Conservation (phyloP, 2,797 vertebrate species). For the Prionace glauca region DNA sequence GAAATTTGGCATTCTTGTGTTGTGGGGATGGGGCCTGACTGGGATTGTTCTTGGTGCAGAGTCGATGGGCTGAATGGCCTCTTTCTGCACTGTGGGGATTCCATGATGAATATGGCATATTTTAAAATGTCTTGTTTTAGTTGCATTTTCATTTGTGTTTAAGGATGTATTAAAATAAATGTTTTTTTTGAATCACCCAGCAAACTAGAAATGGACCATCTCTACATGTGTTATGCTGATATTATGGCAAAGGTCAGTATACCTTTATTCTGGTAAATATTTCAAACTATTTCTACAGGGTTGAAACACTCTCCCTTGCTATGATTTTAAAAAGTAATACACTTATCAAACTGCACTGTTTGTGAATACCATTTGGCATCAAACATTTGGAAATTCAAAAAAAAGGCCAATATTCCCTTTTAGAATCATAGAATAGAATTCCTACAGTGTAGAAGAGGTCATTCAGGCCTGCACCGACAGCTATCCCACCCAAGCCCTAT, state of each 20-base stretch:
- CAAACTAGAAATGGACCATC: slow-evolving; percentile 81
- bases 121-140: neutral
- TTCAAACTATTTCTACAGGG: neutral
- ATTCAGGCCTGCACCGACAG: no score
- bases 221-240: slow-evolving; percentile 89
- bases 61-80: no score
- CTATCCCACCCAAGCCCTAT: no score
- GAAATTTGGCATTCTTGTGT: no score
- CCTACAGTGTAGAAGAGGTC: no score
- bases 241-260: slow-evolving; percentile 88
- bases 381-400: neutral
- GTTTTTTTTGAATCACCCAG: slow-evolving; percentile 51
- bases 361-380: no score
- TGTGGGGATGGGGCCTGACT: no score
- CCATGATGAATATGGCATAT: neutral
- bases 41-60: no score
- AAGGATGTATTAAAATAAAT: neutral
- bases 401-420: neutral
- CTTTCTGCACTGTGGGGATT: no score
- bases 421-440: no score
- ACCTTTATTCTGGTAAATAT: slow-evolving; percentile 4
- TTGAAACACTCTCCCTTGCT: neutral
- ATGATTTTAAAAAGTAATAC: neutral
- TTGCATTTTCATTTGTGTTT: neutral
- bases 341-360: neutral